Percentiles rank a stretch among this genome's conserved stretches.
These are phyloP conservation scores for Aotus griseimembra DNA, from an alignment of 2,797 vertebrate genomes.

Conservation along the genomic window DNA sequence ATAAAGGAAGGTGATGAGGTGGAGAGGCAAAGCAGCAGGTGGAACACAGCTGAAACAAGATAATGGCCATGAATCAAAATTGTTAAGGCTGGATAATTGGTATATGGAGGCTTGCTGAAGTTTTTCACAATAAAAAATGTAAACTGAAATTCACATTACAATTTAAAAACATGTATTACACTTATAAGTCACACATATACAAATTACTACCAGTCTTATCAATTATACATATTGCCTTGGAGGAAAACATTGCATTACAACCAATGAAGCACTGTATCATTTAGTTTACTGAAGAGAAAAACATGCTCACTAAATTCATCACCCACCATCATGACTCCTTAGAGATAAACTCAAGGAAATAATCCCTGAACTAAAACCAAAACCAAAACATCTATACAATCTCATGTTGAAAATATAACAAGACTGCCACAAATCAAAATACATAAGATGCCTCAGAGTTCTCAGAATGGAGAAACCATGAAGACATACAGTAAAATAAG, in stretches of 20 bases:
- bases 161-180: neutral
- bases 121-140: neutral
- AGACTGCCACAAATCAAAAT: neutral
- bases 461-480: neutral
- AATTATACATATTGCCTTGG: neutral
- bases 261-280: neutral
- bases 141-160: neutral
- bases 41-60: neutral
- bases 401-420: neutral
- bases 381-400: neutral
- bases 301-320: neutral
- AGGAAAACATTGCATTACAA: neutral
- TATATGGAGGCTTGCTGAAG: neutral
- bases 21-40: neutral
- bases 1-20: neutral
- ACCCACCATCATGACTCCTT: neutral
- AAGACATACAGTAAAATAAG: neutral
- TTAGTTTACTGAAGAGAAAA: neutral
- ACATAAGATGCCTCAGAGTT: neutral
- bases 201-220: conserved; percentile 24
- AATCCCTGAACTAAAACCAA: neutral
- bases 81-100: neutral
- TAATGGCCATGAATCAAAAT: neutral
- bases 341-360: neutral
- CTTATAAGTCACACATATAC: neutral